Evolutionary conservation across 2,888 invertebrate species (phyloP).

Genomic region (Diarsia dahlii): DNA sequence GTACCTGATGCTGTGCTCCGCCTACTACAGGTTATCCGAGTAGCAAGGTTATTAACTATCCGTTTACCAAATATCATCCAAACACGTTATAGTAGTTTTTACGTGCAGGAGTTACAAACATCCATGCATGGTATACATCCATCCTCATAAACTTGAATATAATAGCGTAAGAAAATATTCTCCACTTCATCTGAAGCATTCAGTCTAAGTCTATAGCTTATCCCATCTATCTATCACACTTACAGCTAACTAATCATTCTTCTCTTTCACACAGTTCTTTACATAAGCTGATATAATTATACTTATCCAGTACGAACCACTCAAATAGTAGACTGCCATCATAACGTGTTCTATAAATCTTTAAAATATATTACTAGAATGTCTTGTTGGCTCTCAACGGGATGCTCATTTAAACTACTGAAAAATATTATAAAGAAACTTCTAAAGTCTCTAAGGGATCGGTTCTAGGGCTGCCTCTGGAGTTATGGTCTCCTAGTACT

Average conservation of each 20-base stretch:
- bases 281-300: background rate
- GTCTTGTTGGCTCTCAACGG: constrained; percentile 25
- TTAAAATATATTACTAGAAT: background rate
- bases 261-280: background rate
- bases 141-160: background rate
- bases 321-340: background rate
- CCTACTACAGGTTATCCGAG: no score
- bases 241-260: background rate
- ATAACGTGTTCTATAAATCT: background rate
- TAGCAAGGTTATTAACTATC: no score
- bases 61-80: background rate
- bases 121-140: background rate
- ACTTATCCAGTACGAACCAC: background rate
- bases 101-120: no score
- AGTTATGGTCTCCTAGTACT: constrained; percentile 31
- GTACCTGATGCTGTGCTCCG: no score
- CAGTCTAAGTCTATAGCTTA: background rate
- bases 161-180: background rate
- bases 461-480: constrained; percentile 14
- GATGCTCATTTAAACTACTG: constrained; percentile 37
- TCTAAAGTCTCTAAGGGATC: constrained; percentile 17
- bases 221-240: background rate
- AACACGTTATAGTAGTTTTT: background rate
- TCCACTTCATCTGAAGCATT: background rate
- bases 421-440: constrained; percentile 35